Evolutionary conservation across 1,140 invertebrate genomes (phyloP), one percentile per base, ranked within the genome.

Genomic region (Drosophila varians): DNA sequence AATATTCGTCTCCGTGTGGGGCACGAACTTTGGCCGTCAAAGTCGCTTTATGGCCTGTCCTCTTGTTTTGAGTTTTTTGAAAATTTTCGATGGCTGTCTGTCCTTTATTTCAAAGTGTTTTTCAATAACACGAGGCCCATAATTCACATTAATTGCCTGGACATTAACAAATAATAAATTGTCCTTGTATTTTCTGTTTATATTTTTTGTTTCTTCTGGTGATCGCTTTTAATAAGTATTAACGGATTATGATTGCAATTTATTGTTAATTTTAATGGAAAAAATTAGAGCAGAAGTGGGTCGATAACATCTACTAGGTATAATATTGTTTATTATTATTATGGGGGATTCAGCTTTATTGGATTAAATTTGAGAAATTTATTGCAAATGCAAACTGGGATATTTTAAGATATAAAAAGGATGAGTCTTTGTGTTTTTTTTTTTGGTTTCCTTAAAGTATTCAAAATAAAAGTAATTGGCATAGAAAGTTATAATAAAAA

Each of bases 141-240:
- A 80, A 87, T 74, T 80, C 71, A 65, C 58, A 69, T 87, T 80
- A 62, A 77, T 86, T 87, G 68, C 34, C 47, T 51, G 73, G 14
- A 76, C 72, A 68, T 64, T 36, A 77, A 76, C 53, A 16, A 26
- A 48, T 3, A 52, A 42, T 46, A 21, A 6, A 38, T 23, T 64
- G 71, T 52, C 79, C 75, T 65, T 69, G 72, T 36, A 19, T 74
- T 19, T 55, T 21, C 60, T 49, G 57, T 25, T 57, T 71, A 23
- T 61, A 8, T 12, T 23, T 26, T 6, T 21, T n/a, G 19, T 12
- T n/a, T 36, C 45, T 23, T 5, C 0, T 49, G 14, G 23, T 42
- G 42, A 51, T 64, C 23, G 25, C 11, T 9, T 8, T 66, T 53
- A 19, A 68, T 66, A 18, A 53, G 7, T 25, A 53, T 65, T 2